phyloP scores from a whole-genome alignment of 2,797 vertebrate genomes.

The Hydrolagus colliei region DNA sequence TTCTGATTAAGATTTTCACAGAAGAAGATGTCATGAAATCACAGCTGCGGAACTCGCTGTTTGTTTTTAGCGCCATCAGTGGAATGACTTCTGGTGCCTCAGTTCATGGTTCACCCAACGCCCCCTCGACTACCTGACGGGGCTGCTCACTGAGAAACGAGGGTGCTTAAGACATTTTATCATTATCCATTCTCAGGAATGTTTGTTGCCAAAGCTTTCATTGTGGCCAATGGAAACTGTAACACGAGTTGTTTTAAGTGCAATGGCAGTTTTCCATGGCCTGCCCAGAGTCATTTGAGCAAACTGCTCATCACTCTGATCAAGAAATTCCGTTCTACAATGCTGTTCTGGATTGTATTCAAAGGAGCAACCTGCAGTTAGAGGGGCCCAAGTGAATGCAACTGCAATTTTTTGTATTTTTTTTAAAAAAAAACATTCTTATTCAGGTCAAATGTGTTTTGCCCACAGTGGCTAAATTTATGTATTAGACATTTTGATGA shows the following conservation, averaged over 20 bases:
- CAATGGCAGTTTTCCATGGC: too few relatives aligned
- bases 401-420: neutral
- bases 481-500: too few relatives aligned
- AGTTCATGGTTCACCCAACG: conserved; percentile 53
- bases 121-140: neutral
- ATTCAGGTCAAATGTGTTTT: neutral
- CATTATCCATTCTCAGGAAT: conserved; percentile 1
- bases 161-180: neutral
- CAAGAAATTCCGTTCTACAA: neutral
- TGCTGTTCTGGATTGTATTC: neutral
- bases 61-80: conserved; percentile 90
- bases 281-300: neutral
- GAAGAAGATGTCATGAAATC: conserved; percentile 77
- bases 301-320: neutral
- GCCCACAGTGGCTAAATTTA: too few relatives aligned
- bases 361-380: too few relatives aligned
- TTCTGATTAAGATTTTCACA: conserved; percentile 70
- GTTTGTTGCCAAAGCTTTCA: neutral
- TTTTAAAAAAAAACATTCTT: neutral
- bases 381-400: too few relatives aligned
- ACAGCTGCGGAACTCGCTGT: conserved; percentile 79
- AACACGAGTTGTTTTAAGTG: neutral
- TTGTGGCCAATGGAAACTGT: neutral
- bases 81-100: conserved; percentile 67
- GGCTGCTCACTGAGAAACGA: neutral